Evolutionary conservation across 1,140 invertebrate genomes (phyloP), one percentile per base, ranked within the genome.

Genomic region (Belonocnema kinseyi): DNA sequence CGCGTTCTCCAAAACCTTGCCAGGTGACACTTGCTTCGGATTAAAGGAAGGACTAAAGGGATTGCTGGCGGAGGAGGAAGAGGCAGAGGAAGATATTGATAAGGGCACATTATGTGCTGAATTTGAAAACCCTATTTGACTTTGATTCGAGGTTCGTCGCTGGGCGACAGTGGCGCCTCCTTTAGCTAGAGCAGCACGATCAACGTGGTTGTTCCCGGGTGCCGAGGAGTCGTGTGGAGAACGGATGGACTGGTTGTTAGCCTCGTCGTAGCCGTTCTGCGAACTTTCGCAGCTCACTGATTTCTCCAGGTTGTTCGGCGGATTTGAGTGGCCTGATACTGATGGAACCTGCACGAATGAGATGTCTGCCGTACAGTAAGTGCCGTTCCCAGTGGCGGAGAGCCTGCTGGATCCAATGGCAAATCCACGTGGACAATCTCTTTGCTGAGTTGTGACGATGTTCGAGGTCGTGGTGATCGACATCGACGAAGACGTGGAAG

Each of bases 321-420:
- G 53, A 33, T 66, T 66, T 5, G 33, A 33, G 13, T 66, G 33
- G 61, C 61, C 61, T 33, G 61, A 40, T 66, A 66, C 61, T 16
- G 61, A 40, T 66, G 61, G 46, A 16, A 78, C 75, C 75, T 82
- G 81, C 52, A 82, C 78, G 75, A 82, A 80, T 50, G 81, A 82
- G 54, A 82, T 78, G 52, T 82, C 81, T 19, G 80, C 26, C 12
- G 61, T 54, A 21, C 72, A 75, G 16, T 80, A 72, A n/a, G 50
- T 71, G 21, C 66, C 75, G 50, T 80, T 78, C 56, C 73, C 75
- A 77, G 75, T 40, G 58, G 71, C 72, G 50, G 33, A 52, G 46
- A 70, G 40, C 77, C 66, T 78, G 56, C 72, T 77, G 74, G 46
- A 33, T 53, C 61, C 73, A 52, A 72, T 52, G 14, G 26, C 33